A percentile compares a stretch with the other conserved stretches of the same genome.
Conservation (phyloP, 2,797 vertebrate genomes). For the Otus scops region DNA sequence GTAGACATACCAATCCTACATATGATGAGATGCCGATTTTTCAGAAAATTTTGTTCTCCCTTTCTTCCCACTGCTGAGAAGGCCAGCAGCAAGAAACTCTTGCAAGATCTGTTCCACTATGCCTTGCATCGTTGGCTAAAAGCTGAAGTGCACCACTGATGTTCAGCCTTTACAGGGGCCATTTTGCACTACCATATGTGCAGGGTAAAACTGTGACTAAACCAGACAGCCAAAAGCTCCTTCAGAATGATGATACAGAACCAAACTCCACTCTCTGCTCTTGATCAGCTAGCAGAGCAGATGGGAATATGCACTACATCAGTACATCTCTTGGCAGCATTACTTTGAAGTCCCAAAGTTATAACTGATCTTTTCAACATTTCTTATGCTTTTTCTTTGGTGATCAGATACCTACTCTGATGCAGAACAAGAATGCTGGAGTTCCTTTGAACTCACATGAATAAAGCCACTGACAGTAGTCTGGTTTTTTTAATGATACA, state of each 20-base stretch:
- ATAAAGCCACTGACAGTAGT: neutral
- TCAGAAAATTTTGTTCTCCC: neutral
- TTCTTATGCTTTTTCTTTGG: neutral
- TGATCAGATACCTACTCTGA: neutral
- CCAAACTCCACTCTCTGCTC: rapidly evolving
- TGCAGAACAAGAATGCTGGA: neutral
- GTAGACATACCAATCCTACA: neutral
- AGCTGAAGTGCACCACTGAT: neutral
- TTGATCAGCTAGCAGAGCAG: neutral
- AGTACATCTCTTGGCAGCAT: neutral
- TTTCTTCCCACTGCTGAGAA: neutral
- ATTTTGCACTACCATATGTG: neutral
- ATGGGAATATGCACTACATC: neutral
- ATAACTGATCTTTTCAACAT: neutral
- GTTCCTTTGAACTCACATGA: neutral
- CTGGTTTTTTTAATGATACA: neutral
- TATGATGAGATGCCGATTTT: neutral
- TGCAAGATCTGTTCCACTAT: neutral
- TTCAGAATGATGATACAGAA: neutral
- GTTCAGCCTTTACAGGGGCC: neutral
- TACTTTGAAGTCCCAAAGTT: neutral
- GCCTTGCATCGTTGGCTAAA: neutral
- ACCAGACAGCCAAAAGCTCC: neutral
- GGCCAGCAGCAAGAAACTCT: neutral
- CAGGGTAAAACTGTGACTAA: neutral